A percentile compares a stretch with the other conserved stretches of the same genome.
phyloP scores from a whole-genome alignment of 2,888 invertebrate genomes.

The Lypha dubia region DNA sequence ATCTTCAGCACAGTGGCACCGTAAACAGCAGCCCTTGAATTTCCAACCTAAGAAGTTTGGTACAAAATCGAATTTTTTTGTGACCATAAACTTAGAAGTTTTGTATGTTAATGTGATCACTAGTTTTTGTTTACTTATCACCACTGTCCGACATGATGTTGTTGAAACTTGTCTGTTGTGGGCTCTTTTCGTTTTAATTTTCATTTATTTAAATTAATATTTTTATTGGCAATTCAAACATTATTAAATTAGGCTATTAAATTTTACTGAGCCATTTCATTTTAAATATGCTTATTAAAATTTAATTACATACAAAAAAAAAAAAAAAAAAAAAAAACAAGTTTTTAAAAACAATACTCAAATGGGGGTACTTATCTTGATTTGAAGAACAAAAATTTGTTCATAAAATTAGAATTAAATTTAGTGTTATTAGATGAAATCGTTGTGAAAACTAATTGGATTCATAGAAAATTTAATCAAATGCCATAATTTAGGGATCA shows the following conservation, averaged over 20 bases:
- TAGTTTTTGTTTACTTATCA: neutral
- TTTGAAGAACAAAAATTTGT: neutral
- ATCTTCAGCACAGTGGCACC: too few species aligned
- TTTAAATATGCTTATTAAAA: constrained; percentile 37
- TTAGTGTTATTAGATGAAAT: constrained; percentile 16
- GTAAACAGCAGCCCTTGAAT: too few species aligned
- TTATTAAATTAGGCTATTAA: constrained; percentile 55
- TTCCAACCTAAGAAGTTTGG: too few species aligned
- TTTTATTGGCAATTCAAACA: constrained; percentile 50
- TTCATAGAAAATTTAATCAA: constrained; percentile 7
- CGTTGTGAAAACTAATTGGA: neutral
- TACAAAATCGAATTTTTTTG: neutral
- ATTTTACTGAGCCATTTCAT: constrained; percentile 36
- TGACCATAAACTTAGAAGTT: neutral
- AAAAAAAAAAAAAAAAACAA: constrained; percentile 16
- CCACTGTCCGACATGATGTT: constrained; percentile 32
- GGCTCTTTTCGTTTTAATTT: constrained; percentile 7
- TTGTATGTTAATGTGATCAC: neutral
- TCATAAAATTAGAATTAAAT: constrained; percentile 8
- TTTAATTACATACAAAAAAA: constrained; percentile 19
- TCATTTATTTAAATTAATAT: constrained; percentile 50
- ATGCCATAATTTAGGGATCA: neutral
- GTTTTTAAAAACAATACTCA: constrained; percentile 11
- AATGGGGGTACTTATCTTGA: neutral
- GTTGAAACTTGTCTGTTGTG: constrained; percentile 2